Base-by-base conservation (phyloP, 2,888 invertebrate species). In the Keiferia lycopersicella region DNA sequence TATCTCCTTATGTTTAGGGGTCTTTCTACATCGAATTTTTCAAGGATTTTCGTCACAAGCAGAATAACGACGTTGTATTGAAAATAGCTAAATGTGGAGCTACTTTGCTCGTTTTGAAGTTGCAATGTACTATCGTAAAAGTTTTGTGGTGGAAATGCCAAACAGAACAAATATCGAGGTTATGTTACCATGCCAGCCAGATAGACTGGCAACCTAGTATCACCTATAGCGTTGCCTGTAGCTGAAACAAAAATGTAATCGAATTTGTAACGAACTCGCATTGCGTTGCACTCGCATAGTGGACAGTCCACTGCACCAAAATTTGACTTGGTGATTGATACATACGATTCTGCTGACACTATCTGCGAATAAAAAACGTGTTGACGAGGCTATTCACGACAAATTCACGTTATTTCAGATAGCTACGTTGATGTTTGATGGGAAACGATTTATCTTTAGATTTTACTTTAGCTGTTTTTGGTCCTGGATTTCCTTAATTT, bases 1-100 rank as follows among this genome's bases (percentile, higher is more conserved):
- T 63, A 65, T 63, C 61, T 63, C 63, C 63, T 65, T 62, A 61
- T 60, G 59, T 58, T 34, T 62, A 59, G 62, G 30, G 60, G 26
- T 26, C 26, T 6, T 4, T 26, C 26, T n/a, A n/a, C n/a, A n/a
- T n/a, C n/a, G n/a, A 26, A 26, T 4, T 26, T 26, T 26, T 6
- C 26, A 26, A 26, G 26, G 26, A 26, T 4, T 26, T 26, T 26
- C 26, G 26, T 26, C 2, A 26, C 26, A 26, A 26, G 26, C 26
- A n/a, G n/a, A n/a, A n/a, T n/a, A n/a, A n/a, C n/a, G n/a, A n/a
- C n/a, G n/a, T n/a, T n/a, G 26, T 26, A 26, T 6, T 6, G 26
- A 26, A 26, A 56, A 8, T 34, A 8, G 34, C 34, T 34, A 1
- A 8, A 8, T 1, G 34, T 10, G 8, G 10, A 10, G 34, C 10